A percentile compares a stretch with the other conserved stretches of the same genome.
phyloP scores from a whole-genome alignment of 2,888 invertebrate genomes.

The Podotricha telesiphe region DNA sequence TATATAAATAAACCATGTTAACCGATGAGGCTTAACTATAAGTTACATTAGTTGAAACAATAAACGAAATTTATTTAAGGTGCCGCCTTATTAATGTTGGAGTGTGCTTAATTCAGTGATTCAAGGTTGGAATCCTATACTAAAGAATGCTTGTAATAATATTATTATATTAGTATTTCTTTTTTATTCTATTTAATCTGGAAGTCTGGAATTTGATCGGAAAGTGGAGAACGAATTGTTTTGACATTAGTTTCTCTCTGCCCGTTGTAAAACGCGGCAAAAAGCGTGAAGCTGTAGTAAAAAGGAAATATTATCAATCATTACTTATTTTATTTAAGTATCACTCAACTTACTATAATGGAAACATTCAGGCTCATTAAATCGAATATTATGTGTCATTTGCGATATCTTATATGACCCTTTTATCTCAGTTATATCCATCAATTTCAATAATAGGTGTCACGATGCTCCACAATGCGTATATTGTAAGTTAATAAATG shows the following conservation, averaged over 20 bases:
- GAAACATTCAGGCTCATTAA: slow-evolving; percentile 77
- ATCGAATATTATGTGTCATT: slow-evolving; percentile 74
- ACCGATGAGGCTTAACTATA: background rate
- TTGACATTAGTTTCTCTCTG: no score
- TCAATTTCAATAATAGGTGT: slow-evolving; percentile 77
- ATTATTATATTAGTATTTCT: no score
- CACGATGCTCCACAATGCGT: slow-evolving; percentile 63
- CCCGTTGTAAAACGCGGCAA: no score
- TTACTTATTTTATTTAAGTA: slow-evolving; percentile 24
- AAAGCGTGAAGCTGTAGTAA: no score
- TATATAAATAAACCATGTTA: slow-evolving; percentile 16
- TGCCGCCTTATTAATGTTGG: background rate
- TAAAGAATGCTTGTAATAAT: background rate
- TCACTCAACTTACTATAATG: slow-evolving; percentile 54
- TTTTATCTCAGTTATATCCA: slow-evolving; percentile 77
- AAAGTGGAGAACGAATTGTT: no score
- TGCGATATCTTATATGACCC: slow-evolving; percentile 71
- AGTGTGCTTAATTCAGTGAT: background rate
- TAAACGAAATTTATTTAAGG: slow-evolving; percentile 12
- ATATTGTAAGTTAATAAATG: slow-evolving; percentile 57
- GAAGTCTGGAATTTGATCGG: no score
- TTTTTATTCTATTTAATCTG: no score
- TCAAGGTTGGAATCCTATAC: background rate
- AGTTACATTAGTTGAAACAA: slow-evolving; percentile 15
- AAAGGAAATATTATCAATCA: background rate